Conservation (phyloP, 1,140 invertebrate species). For the Cyphomyrmex costatus region DNA sequence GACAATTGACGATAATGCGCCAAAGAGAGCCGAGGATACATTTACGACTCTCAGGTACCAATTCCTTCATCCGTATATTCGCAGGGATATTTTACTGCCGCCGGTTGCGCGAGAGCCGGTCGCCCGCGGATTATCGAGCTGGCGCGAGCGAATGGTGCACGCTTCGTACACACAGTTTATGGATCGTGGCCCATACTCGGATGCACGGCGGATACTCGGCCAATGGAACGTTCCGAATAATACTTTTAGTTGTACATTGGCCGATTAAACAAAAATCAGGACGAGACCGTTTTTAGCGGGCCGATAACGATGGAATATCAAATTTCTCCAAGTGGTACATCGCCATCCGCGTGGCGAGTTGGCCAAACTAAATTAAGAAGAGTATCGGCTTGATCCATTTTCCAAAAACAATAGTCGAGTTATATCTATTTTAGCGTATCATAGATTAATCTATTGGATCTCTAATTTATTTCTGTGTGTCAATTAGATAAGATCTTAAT, state of each 20-base stretch:
- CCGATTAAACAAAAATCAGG: slow-evolving; percentile 61
- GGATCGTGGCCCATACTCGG: slow-evolving; percentile 81
- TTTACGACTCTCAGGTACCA: slow-evolving; percentile 34
- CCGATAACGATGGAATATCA: background rate
- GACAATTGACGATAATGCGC: slow-evolving; percentile 26
- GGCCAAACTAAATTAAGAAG: background rate
- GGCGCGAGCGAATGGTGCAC: slow-evolving; percentile 69
- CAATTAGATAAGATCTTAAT: background rate
- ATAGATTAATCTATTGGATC: background rate
- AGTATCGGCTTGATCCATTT: slow-evolving; percentile 23
- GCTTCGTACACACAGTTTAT: slow-evolving; percentile 80
- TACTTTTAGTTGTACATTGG: slow-evolving; percentile 84
- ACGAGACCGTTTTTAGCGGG: slow-evolving; percentile 36
- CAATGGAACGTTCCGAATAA: slow-evolving; percentile 85
- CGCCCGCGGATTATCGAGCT: slow-evolving; percentile 76
- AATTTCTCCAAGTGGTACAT: background rate
- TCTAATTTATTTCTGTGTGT: slow-evolving; percentile 1
- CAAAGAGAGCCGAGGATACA: slow-evolving; percentile 8
- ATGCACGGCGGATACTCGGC: slow-evolving; percentile 82
- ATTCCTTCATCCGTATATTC: slow-evolving; percentile 11
- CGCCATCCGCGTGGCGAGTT: background rate
- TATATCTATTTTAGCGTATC: background rate
- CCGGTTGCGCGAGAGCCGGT: slow-evolving; percentile 26
- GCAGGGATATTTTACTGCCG: slow-evolving; percentile 19
- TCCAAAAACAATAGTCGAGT: background rate